Evolutionary conservation across 2,797 vertebrate species (phyloP).

Genomic region (Pteropus rufus): DNA sequence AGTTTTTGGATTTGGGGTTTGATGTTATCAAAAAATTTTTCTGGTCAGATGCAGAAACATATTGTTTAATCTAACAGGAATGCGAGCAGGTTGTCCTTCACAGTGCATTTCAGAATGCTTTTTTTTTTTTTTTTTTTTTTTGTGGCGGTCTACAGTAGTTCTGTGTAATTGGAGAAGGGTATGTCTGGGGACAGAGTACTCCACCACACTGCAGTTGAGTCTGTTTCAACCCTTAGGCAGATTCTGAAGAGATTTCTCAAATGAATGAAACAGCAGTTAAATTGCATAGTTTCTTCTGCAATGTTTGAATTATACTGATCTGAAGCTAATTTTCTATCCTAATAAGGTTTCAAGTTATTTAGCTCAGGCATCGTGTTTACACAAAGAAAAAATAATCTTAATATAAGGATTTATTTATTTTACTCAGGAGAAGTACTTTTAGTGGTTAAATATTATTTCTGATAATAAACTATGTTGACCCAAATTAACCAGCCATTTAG

Average conservation of each 20-base stretch:
- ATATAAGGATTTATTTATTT: slow-evolving; percentile 15
- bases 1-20: slow-evolving; percentile 64
- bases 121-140: not conserved
- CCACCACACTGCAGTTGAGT: slow-evolving; percentile 24
- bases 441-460: slow-evolving; percentile 36
- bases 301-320: not conserved
- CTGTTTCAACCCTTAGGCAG: slow-evolving; percentile 39
- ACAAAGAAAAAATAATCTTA: not conserved
- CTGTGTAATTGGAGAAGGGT: slow-evolving; percentile 49
- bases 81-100: slow-evolving; percentile 63
- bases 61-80: slow-evolving; percentile 73
- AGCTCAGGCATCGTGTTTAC: slow-evolving; percentile 18
- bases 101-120: not conserved
- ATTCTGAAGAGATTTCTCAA: slow-evolving; percentile 33
- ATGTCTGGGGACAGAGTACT: slow-evolving; percentile 33
- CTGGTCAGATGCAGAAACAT: slow-evolving; percentile 60
- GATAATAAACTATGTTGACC: not conserved
- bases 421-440: slow-evolving; percentile 3
- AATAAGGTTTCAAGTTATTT: slow-evolving; percentile 26
- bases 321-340: slow-evolving; percentile 24
- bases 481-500: not conserved
- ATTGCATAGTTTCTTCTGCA: not conserved
- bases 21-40: slow-evolving; percentile 73
- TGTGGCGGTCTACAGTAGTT: slow-evolving; percentile 50
- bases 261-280: not conserved